These are phyloP conservation scores for Tinamus guttatus DNA, from an alignment of 2,113 vertebrate genomes.

Conservation along the genomic window DNA sequence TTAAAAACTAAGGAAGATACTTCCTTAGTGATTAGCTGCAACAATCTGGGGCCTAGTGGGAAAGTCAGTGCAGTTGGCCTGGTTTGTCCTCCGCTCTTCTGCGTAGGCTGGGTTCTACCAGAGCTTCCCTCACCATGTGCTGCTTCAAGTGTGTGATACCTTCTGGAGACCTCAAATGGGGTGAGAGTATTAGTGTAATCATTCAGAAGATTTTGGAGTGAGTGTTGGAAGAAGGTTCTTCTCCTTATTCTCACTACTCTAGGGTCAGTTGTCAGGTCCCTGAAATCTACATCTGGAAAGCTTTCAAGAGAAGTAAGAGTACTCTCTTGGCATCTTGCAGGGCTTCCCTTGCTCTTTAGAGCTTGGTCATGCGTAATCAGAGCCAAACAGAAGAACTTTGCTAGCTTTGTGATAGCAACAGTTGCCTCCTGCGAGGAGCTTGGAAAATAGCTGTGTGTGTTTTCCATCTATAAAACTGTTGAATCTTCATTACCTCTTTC, in stretches of 20 bases:
- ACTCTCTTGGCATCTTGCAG: not conserved
- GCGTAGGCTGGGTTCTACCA: not conserved
- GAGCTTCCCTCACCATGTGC: not conserved
- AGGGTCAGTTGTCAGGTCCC: not conserved
- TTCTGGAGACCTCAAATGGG: not conserved
- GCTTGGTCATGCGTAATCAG: not conserved
- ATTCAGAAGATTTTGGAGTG: not conserved
- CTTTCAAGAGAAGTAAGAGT: conserved; percentile 1
- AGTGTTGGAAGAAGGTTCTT: not conserved
- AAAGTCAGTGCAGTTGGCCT: not conserved
- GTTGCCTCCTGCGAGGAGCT: not conserved
- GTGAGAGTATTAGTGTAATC: not conserved
- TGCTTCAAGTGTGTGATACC: not conserved
- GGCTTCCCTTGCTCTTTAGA: not conserved
- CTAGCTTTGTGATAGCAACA: not conserved
- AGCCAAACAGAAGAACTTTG: not conserved
- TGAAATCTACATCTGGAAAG: conserved; percentile 1
- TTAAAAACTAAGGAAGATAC: not conserved
- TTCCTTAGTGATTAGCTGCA: not conserved
- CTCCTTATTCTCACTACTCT: not conserved
- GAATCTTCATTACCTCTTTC: not conserved
- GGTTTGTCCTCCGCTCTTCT: not conserved
- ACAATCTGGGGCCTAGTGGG: not conserved
- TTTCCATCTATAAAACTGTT: not conserved
- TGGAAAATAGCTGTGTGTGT: not conserved